Evolutionary conservation across 2,113 vertebrate genomes (phyloP).

Genomic region (Zeus faber): DNA sequence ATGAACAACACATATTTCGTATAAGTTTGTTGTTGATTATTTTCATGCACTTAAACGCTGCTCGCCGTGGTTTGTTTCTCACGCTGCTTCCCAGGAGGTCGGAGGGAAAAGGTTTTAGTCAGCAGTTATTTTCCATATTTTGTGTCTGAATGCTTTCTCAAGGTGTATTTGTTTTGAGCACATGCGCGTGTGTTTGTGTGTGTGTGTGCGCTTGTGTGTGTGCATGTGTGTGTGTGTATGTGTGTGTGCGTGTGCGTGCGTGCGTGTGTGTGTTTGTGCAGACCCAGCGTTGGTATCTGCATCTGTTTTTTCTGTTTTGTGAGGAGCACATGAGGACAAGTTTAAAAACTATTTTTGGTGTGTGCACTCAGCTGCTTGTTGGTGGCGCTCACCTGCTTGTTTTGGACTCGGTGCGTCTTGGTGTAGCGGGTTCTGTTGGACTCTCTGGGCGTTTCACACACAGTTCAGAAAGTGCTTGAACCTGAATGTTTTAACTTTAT

Average conservation of each 20-base stretch:
- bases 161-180: constrained; percentile 18
- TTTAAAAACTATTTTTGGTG: too few relatives aligned
- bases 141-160: constrained; percentile 17
- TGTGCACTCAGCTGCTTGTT: too few relatives aligned
- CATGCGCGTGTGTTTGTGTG: background rate
- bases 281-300: background rate
- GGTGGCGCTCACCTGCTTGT: too few relatives aligned
- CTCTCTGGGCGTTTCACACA: too few relatives aligned
- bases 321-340: background rate
- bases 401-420: too few relatives aligned
- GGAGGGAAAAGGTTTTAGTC: too few relatives aligned
- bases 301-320: background rate
- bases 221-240: background rate
- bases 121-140: constrained; percentile 10
- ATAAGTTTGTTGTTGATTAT: constrained; percentile 31
- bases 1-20: too few relatives aligned
- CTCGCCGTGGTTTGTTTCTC: too few relatives aligned
- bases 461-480: too few relatives aligned
- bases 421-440: too few relatives aligned
- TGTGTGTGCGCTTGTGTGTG: constrained; percentile 1
- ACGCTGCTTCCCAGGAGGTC: too few relatives aligned
- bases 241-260: constrained; percentile 2
- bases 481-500: too few relatives aligned
- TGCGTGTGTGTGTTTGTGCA: background rate
- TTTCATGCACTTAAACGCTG: constrained; percentile 46